Conservation (phyloP, 2,888 invertebrate species). For the Meliscaeva auricollis region DNA sequence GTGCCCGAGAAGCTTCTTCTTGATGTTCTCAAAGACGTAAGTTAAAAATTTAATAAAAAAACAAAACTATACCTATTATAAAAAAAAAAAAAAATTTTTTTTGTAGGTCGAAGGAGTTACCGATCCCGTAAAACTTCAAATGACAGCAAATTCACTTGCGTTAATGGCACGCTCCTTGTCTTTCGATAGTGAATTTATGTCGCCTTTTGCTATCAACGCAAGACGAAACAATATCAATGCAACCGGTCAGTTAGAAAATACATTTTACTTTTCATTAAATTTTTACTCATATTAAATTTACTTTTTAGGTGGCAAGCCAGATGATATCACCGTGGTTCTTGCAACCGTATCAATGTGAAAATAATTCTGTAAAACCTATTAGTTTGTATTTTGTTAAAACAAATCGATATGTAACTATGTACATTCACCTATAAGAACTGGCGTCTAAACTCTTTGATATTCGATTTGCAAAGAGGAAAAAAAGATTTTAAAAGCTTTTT, state of each 20-base stretch:
- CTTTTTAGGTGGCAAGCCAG: conserved; percentile 96
- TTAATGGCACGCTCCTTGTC: conserved; percentile 97
- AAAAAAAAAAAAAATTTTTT: not conserved
- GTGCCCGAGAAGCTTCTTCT: conserved; percentile 96
- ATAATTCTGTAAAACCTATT: conserved; percentile 51
- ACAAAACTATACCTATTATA: not conserved
- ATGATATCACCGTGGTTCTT: conserved; percentile 98
- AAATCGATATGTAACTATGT: conserved; percentile 43
- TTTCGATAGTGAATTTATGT: conserved; percentile 97
- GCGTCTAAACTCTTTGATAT: conserved; percentile 27
- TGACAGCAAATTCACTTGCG: conserved; percentile 96
- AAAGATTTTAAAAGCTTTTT: conserved; percentile 6
- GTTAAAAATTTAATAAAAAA: conserved; percentile 41
- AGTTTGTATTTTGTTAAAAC: conserved; percentile 53
- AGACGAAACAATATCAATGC: conserved; percentile 96
- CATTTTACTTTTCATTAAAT: not conserved
- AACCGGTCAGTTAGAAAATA: conserved; percentile 87
- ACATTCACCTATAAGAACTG: conserved; percentile 19
- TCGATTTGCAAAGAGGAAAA: conserved; percentile 29
- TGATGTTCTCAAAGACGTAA: conserved; percentile 91
- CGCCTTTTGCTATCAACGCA: conserved; percentile 97
- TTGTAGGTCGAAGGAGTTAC: conserved; percentile 87
- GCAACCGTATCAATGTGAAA: conserved; percentile 93
- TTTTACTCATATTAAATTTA: conserved; percentile 64
- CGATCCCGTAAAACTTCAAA: conserved; percentile 92